Evolutionary conservation across 2,797 vertebrate species (phyloP).

Genomic region (Tenualosa ilisha): DNA sequence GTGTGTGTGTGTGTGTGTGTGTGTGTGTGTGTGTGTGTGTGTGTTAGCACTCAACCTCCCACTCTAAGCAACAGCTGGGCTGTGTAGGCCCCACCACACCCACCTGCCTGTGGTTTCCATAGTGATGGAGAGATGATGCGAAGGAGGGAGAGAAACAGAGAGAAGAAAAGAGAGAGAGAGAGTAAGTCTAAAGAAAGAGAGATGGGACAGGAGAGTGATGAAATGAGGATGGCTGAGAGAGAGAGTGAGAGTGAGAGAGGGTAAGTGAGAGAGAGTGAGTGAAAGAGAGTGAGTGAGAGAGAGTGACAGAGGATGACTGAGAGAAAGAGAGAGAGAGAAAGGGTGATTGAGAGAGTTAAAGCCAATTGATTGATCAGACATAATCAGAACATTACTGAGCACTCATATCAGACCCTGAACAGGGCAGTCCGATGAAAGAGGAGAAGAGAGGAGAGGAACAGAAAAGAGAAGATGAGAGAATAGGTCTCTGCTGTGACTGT

Average conservation of each 20-base stretch:
- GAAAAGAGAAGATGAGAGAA: no score
- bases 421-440: no score
- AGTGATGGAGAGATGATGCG: not conserved
- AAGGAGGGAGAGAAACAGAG: not conserved
- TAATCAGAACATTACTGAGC: no score
- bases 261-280: not conserved
- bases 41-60: not conserved
- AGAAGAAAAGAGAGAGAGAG: not conserved
- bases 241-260: not conserved
- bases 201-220: not conserved
- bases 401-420: no score
- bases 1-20: no score
- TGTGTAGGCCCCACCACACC: not conserved
- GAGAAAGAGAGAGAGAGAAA: not conserved
- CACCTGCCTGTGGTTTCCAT: not conserved
- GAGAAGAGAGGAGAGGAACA: no score
- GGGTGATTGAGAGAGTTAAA: not conserved
- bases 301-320: not conserved
- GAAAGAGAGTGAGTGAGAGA: not conserved
- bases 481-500: not conserved
- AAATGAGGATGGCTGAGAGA: not conserved
- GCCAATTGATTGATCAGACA: no score
- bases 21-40: not conserved
- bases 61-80: not conserved
- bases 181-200: not conserved